Evolutionary conservation across 2,888 invertebrate genomes (phyloP).

Genomic region (Drosophila paranaensis): DNA sequence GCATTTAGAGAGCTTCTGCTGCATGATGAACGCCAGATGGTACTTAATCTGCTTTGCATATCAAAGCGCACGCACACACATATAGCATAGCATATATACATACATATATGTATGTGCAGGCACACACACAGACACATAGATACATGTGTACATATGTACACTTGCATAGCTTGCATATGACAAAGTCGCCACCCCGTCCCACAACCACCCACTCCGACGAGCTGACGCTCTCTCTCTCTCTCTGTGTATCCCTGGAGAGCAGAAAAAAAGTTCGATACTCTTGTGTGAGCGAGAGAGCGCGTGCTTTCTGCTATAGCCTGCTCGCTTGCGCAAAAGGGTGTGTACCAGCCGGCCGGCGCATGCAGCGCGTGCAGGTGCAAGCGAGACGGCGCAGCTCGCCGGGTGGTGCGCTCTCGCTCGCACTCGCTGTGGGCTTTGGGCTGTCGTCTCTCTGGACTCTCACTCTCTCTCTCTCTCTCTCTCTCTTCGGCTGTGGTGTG

Average conservation of each 20-base stretch:
- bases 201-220: constrained; percentile 18
- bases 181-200: constrained; percentile 4
- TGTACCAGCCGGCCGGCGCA: constrained; percentile 54
- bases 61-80: constrained; percentile 35
- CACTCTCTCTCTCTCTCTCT: too few relatives aligned
- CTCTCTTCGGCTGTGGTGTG: constrained; percentile 5
- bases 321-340: constrained; percentile 65
- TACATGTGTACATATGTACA: constrained; percentile 16
- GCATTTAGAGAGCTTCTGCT: constrained; percentile 33
- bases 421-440: not conserved
- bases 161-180: constrained; percentile 42
- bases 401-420: constrained; percentile 49
- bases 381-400: constrained; percentile 29
- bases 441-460: not conserved
- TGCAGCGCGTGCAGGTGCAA: constrained; percentile 14
- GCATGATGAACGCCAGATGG: constrained; percentile 40
- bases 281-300: constrained; percentile 9
- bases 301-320: constrained; percentile 16
- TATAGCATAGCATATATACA: constrained; percentile 1
- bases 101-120: not conserved
- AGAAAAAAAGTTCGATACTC: not conserved
- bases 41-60: constrained; percentile 55
- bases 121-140: constrained; percentile 3
- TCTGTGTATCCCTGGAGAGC: constrained; percentile 14
- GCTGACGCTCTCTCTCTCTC: not conserved